These are phyloP conservation scores for Antedon bifida DNA, from an alignment of 35 echinoderm and acorn worm genomes.

Conservation along the genomic window DNA sequence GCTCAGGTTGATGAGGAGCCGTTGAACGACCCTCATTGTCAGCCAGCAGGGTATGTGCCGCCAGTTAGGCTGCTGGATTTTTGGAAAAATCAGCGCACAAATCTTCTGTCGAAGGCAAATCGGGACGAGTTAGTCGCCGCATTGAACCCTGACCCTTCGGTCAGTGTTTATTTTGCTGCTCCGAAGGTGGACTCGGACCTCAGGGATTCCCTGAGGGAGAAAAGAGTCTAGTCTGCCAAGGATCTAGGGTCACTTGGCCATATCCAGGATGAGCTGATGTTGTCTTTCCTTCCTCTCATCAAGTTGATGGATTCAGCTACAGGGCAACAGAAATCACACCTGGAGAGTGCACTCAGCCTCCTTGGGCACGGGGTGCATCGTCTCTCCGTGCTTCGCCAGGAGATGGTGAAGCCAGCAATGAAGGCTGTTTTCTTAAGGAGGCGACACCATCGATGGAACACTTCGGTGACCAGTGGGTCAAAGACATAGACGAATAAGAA, in stretches of 20 bases:
- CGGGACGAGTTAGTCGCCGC: not conserved
- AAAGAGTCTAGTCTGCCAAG: not conserved
- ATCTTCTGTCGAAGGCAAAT: not conserved
- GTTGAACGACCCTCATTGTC: not conserved
- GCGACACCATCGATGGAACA: not conserved
- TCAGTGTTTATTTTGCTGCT: not conserved
- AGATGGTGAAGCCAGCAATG: not conserved
- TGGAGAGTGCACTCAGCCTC: not conserved
- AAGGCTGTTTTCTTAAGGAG: not conserved
- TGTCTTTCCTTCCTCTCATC: not conserved
- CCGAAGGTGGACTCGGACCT: not conserved
- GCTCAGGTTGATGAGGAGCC: too few species aligned
- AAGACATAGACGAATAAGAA: not conserved
- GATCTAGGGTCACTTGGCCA: not conserved
- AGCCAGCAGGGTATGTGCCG: not conserved
- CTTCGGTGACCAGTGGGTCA: not conserved
- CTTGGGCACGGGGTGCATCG: not conserved
- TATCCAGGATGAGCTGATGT: not conserved
- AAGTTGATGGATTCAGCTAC: not conserved
- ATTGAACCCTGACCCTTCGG: not conserved
- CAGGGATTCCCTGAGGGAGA: not conserved
- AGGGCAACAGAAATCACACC: not conserved
- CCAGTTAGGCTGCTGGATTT: not conserved
- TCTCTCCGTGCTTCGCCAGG: not conserved
- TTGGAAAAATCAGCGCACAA: not conserved